phyloP scores from a whole-genome alignment of 2,113 vertebrate species.

The Gallinago undulata region DNA sequence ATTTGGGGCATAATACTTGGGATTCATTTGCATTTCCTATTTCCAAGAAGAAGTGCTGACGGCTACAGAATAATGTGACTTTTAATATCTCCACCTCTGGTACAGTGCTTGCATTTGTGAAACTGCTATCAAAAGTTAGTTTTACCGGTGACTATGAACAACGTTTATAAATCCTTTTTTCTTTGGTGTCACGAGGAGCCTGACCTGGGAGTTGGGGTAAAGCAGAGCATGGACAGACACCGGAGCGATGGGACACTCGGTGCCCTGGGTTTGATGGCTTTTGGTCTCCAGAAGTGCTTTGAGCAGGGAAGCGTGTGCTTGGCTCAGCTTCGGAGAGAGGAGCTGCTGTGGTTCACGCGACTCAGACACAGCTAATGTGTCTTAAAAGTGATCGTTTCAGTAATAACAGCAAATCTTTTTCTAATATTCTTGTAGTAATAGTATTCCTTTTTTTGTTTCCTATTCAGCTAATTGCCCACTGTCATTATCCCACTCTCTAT shows the following conservation, averaged over 20 bases:
- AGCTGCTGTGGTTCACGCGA: not conserved
- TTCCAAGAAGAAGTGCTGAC: conserved; percentile 13
- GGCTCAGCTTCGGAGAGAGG: not conserved
- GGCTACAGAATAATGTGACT: not conserved
- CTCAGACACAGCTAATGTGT: not conserved
- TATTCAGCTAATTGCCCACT: not conserved
- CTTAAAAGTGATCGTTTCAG: not conserved
- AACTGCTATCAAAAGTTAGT: not conserved
- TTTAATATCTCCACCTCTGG: not conserved
- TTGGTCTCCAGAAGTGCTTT: not conserved
- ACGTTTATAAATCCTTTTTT: not conserved
- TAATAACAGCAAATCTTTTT: not conserved
- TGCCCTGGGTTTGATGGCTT: not conserved
- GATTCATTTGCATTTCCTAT: conserved; percentile 32
- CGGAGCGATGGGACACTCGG: not conserved
- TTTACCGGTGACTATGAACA: not conserved
- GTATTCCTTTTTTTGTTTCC: not conserved
- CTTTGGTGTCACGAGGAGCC: not conserved
- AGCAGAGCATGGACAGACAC: not conserved
- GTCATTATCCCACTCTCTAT: not conserved
- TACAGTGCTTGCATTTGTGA: not conserved
- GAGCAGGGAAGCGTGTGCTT: not conserved
- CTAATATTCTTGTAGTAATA: not conserved
- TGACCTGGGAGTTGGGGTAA: not conserved
- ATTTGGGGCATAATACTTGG: conserved; percentile 21